These are phyloP conservation scores for Macrophya alboannulata DNA, from an alignment of 2,888 invertebrate genomes.

Conservation along the genomic window DNA sequence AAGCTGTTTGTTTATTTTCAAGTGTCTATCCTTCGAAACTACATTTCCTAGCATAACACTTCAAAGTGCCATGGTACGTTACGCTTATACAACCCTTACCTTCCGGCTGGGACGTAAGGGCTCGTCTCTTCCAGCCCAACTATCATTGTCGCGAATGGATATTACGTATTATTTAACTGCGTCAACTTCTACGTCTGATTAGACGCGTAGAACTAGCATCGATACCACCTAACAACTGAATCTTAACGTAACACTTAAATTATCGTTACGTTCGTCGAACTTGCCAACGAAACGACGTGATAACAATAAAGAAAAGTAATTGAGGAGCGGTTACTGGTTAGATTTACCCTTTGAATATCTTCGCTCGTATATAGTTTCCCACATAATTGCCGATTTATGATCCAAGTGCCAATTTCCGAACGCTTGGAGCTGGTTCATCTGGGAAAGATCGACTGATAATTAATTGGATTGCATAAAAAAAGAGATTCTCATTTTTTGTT, in stretches of 20 bases:
- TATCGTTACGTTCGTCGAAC: background rate
- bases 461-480: too few relatives aligned
- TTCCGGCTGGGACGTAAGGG: background rate
- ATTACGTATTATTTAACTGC: constrained; percentile 38
- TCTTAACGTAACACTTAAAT: constrained; percentile 9
- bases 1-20: constrained; percentile 58
- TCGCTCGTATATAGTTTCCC: too few relatives aligned
- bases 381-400: background rate
- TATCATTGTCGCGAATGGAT: background rate
- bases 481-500: too few relatives aligned
- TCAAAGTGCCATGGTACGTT: background rate
- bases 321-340: background rate
- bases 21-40: constrained; percentile 56
- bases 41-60: constrained; percentile 57
- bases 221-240: background rate
- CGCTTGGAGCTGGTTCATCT: background rate
- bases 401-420: background rate
- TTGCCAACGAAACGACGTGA: constrained; percentile 40
- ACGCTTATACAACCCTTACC: constrained; percentile 53
- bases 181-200: constrained; percentile 9
- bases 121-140: background rate
- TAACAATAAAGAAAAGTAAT: constrained; percentile 40
- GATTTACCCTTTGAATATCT: background rate
- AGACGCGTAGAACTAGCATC: background rate
- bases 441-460: background rate